Percentiles rank a stretch among this genome's conserved stretches.
Evolutionary conservation across 2,888 invertebrate species (phyloP).

Genomic region (Drosophila imparisetae): DNA sequence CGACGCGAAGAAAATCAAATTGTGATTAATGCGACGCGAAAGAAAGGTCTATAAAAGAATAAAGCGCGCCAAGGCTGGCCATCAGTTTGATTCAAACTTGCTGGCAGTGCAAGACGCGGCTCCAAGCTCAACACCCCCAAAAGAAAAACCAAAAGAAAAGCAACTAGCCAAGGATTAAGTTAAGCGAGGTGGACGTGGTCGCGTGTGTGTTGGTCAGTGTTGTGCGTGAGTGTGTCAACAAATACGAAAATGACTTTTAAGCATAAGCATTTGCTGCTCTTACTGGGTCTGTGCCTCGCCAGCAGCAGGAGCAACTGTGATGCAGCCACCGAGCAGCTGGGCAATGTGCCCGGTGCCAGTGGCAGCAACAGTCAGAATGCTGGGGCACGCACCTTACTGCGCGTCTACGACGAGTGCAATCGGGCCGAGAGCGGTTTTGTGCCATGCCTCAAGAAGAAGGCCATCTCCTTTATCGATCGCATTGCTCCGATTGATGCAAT

Average conservation of each 20-base stretch:
- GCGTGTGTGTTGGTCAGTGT: constrained; percentile 40
- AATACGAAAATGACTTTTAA: constrained; percentile 62
- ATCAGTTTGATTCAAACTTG: constrained; percentile 87
- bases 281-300: constrained; percentile 58
- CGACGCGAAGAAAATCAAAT: constrained; percentile 72
- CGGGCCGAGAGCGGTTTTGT: constrained; percentile 88
- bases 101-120: constrained; percentile 71
- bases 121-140: constrained; percentile 17
- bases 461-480: constrained; percentile 91
- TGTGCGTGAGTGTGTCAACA: constrained; percentile 33
- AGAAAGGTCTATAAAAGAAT: constrained; percentile 85
- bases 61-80: constrained; percentile 80
- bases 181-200: constrained; percentile 12
- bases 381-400: constrained; percentile 88
- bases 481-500: constrained; percentile 89
- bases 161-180: constrained; percentile 39
- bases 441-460: constrained; percentile 92
- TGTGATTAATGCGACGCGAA: constrained; percentile 55
- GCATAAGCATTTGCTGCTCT: constrained; percentile 51
- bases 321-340: constrained; percentile 81
- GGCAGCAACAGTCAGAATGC: constrained; percentile 84
- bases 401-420: constrained; percentile 92
- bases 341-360: constrained; percentile 40
- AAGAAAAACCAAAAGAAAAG: constrained; percentile 8
- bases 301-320: constrained; percentile 42